Evolutionary conservation across 30 jellyfish, hydroid and myxozoan species (phyloP), one percentile per base, ranked within the genome.

Genomic region (Mastigias papua): DNA sequence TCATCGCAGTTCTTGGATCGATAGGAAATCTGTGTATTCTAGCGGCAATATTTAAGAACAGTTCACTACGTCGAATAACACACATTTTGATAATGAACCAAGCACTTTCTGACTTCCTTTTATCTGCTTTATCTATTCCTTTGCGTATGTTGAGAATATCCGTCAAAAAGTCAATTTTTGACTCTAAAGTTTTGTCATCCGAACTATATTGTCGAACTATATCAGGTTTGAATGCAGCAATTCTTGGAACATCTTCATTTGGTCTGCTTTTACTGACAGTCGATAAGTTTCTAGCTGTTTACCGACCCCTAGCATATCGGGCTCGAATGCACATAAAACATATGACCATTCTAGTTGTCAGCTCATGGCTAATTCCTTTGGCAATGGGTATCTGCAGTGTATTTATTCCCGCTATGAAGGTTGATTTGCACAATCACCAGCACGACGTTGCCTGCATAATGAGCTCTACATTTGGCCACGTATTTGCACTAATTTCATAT

Each of bases 61-160:
- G 69, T 31, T 42, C 30, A 10, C 67, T 73, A 10, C 80, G 95
- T 11, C 60, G 89, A n/a, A 21, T 17, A 28, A 75, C 95, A 21
- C 89, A 75, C 30, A 26, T 74, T 19, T 31, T 86, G 37, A 86
- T 86, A 26, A 29, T 62, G 73, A 86, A 86, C 62, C 89, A 49
- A 49, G 95, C 95, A 25, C 34, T 70, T 5, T 78, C 95, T 19
- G 95, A 86, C 68, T 20, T 86, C 49, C n/a, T 57, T 15, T 37
- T 84, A 0, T 48, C 70, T 15, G 57, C 87, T 30, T 29, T 72
- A 30, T 72, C 87, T 0, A 13, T 84, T 8, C 89, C 95, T 3
- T 42, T 86, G 4, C 69, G 89, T 28, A 74, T 78, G 19, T 33
- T 70, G 27, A 22, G 84, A 34, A 62, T 82, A 25, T 54, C 76